Base-by-base conservation (phyloP, 2,797 vertebrate genomes). In the Lepidocolaptes lacrymiger region DNA sequence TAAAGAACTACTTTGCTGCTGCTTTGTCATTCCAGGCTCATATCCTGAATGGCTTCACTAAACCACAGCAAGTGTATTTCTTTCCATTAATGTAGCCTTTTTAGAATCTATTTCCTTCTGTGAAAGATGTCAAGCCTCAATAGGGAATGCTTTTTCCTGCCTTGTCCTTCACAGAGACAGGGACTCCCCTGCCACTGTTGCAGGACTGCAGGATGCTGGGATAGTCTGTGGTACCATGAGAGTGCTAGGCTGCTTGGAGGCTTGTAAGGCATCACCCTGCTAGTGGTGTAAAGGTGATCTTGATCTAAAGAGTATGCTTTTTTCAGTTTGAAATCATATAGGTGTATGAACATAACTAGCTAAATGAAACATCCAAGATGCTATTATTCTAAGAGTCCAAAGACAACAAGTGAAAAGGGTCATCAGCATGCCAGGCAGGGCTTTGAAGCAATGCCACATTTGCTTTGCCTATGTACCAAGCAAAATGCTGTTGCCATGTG, bases 381-480 rank as follows among this genome's bases (percentile, higher is more conserved):
- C 14, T 68, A 78, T 83, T 95, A 64, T 28, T 4, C 27, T 24
- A 8, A 6, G 1, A 52, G 39, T 51, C 74, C 55, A 66, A 68
- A 86, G 22, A 16, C 43, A 18, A 15, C 63, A 63, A 61, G 17
- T 46, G 61, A 73, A 85, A 86, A 34, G 51, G 12, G 39, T 91
- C 9, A 27, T 81, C 37, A 54, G 23, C 26, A 9, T 66, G 41
- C 59, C 51, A 77, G 58, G 24, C 34, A 75, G 56, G 56, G 16
- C 46, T 92, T 63, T 82, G 74, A 92, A 87, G 49, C 1, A 2
- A 37, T 71, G 49, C 44, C n/a, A 23, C n/a, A 4, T 69, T 89
- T 2, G 3, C 41, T 89, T 62, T 59, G 17, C 37, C 71, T 72
- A 37, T 0, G 0, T 68, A 37, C 64, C 2, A 13, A 72, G n/a